Conservation (phyloP, 1,140 invertebrate genomes). For the Drosophila oshimai region DNA sequence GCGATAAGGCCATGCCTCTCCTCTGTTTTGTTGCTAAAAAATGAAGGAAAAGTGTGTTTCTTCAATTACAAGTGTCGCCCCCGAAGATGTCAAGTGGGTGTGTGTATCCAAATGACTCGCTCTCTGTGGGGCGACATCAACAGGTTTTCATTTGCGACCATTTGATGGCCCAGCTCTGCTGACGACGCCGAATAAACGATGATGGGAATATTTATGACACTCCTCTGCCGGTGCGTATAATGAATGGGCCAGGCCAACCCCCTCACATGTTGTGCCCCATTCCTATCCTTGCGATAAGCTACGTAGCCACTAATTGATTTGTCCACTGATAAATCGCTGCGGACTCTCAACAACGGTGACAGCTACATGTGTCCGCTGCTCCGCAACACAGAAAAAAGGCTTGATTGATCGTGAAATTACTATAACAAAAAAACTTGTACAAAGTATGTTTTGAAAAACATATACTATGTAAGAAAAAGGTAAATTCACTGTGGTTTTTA, state of each 20-base stretch:
- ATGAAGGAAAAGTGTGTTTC: conserved; percentile 25
- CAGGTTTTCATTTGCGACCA: conserved; percentile 77
- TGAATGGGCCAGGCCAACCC: conserved; percentile 63
- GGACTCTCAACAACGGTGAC: conserved; percentile 37
- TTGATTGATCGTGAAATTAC: neutral
- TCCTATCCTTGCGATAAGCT: conserved; percentile 51
- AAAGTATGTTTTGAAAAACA: too few species aligned
- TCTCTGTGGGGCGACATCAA: conserved; percentile 49
- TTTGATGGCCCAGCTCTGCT: conserved; percentile 72
- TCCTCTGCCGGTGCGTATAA: conserved; percentile 72
- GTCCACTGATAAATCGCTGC: conserved; percentile 70
- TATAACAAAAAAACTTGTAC: neutral
- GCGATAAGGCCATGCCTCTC: conserved; percentile 11
- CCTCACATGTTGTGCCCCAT: neutral
- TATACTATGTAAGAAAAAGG: too few species aligned
- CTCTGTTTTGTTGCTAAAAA: conserved; percentile 42
- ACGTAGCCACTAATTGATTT: conserved; percentile 79
- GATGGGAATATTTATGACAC: conserved; percentile 82
- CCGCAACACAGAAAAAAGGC: conserved; percentile 6
- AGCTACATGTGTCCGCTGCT: conserved; percentile 61
- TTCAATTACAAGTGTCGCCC: conserved; percentile 63
- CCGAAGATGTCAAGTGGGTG: conserved; percentile 11
- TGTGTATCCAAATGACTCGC: conserved; percentile 5
- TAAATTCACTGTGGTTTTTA: too few species aligned
- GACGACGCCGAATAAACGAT: conserved; percentile 71